Conservation (phyloP, 1,140 invertebrate species). For the Panagrolaimus sp. region DNA sequence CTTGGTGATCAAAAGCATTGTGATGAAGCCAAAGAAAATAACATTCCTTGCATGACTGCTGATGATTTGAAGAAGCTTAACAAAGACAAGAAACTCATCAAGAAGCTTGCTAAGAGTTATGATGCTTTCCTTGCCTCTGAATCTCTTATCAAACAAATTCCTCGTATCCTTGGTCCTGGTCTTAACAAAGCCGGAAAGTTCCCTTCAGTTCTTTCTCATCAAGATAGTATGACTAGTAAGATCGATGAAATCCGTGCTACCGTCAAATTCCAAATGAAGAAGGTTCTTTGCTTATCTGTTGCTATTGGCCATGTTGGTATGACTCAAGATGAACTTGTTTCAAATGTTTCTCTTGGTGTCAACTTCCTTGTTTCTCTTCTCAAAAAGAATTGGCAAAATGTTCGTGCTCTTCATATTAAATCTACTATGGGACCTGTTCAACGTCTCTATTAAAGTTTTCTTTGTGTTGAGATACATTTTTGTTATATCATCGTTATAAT, state of each 20-base stretch:
- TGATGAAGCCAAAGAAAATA: constrained; percentile 90
- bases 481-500: constrained; percentile 12
- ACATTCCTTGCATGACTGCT: constrained; percentile 90
- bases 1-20: constrained; percentile 98
- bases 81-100: constrained; percentile 99
- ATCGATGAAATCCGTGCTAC: constrained; percentile 97
- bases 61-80: constrained; percentile 98
- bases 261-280: constrained; percentile 99
- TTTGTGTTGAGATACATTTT: constrained; percentile 15
- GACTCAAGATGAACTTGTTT: constrained; percentile 85
- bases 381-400: constrained; percentile 99
- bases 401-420: constrained; percentile 94
- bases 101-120: constrained; percentile 89
- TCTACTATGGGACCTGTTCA: constrained; percentile 94
- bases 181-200: constrained; percentile 99
- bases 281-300: constrained; percentile 93
- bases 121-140: constrained; percentile 98
- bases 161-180: constrained; percentile 93
- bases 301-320: constrained; percentile 96
- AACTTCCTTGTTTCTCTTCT: constrained; percentile 97
- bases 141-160: constrained; percentile 97
- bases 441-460: constrained; percentile 80
- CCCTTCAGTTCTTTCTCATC: constrained; percentile 89
- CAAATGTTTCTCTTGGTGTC: constrained; percentile 91
- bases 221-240: constrained; percentile 88